A percentile compares a stretch with the other conserved stretches of the same genome.
phyloP scores from a whole-genome alignment of 2,797 vertebrate species.

The Sebastes kiyomatsui region DNA sequence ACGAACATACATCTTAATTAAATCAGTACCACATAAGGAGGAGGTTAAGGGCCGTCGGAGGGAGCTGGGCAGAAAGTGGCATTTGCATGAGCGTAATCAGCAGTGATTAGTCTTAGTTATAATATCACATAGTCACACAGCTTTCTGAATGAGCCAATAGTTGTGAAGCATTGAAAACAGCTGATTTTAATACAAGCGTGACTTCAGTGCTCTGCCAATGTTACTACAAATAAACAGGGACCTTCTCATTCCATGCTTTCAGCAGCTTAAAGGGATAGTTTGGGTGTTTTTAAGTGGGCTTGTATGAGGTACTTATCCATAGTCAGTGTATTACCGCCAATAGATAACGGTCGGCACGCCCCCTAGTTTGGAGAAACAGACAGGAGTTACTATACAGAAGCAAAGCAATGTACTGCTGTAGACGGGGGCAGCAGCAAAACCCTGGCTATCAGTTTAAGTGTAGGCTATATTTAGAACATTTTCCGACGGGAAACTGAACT shows the following conservation, averaged over 20 bases:
- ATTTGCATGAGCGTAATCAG: neutral
- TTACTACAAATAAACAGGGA: neutral
- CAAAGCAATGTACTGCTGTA: no score
- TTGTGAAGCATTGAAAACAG: neutral
- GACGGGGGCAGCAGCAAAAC: no score
- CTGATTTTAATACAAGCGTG: accelerated
- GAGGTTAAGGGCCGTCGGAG: neutral
- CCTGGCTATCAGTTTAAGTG: no score
- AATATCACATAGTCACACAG: neutral
- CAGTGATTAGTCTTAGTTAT: neutral
- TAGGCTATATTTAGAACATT: no score
- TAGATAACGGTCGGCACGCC: no score
- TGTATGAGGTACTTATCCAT: no score
- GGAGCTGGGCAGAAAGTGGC: neutral
- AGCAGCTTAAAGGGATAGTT: neutral
- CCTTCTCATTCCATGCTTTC: neutral
- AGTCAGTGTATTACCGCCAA: no score
- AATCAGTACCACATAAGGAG: neutral
- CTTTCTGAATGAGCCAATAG: neutral
- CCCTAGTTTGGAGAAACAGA: no score
- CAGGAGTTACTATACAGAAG: no score
- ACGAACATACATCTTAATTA: neutral
- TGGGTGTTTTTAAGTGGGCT: no score
- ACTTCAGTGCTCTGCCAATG: neutral
- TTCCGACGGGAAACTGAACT: no score